Percentiles rank a stretch among this genome's conserved stretches.
phyloP scores from a whole-genome alignment of 2,888 invertebrate genomes.

The Linnaemya vulpina region DNA sequence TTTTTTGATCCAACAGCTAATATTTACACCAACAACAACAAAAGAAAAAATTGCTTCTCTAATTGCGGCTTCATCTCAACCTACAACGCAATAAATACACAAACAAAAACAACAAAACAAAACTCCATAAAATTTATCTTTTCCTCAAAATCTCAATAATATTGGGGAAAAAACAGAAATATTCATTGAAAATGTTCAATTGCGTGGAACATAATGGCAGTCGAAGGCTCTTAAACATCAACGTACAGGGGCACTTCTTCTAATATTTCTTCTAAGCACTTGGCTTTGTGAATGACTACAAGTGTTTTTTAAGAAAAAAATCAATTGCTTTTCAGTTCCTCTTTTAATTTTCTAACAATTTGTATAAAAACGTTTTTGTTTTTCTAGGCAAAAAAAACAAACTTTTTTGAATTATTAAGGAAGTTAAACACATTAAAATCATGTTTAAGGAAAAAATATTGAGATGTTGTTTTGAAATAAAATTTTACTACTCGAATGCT shows the following conservation, averaged over 20 bases:
- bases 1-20: background rate
- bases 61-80: conserved; percentile 17
- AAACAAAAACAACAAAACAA: conserved; percentile 11
- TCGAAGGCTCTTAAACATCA: conserved; percentile 51
- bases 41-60: background rate
- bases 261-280: conserved; percentile 37
- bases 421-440: conserved; percentile 55
- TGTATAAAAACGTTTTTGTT: conserved; percentile 17
- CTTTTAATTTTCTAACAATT: conserved; percentile 40
- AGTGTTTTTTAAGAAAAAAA: conserved; percentile 29
- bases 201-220: conserved; percentile 69
- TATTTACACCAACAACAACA: no score
- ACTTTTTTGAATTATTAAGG: conserved; percentile 18
- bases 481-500: no score
- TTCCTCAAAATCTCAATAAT: conserved; percentile 49
- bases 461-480: no score
- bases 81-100: background rate
- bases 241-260: conserved; percentile 39
- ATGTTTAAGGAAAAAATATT: background rate
- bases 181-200: conserved; percentile 70
- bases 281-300: conserved; percentile 11
- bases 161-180: conserved; percentile 15
- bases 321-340: conserved; percentile 17
- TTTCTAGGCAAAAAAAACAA: background rate
- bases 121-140: conserved; percentile 49